These are phyloP conservation scores for Haliclona indistincta DNA, from an alignment of 37 sponge, comb jelly and placozoan genomes.

Conservation along the genomic window DNA sequence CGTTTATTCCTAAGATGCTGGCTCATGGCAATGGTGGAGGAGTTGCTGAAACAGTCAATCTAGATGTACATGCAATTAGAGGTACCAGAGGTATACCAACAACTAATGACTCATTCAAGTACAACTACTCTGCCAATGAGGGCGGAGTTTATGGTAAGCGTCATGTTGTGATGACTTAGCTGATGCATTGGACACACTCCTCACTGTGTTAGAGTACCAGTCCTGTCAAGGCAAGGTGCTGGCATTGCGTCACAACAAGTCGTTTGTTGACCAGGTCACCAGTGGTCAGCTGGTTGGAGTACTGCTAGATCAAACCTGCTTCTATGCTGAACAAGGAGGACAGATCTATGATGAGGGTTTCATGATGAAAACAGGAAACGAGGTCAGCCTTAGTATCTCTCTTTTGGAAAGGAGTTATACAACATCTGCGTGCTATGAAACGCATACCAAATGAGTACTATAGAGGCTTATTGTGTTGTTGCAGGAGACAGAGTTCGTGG, in stretches of 20 bases:
- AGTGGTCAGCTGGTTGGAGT: slow-evolving; percentile 80
- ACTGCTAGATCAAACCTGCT: slow-evolving; percentile 92
- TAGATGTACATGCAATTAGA: slow-evolving; percentile 94
- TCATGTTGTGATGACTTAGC: too few species aligned
- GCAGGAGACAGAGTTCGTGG: slow-evolving; percentile 85
- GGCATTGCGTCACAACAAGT: slow-evolving; percentile 71
- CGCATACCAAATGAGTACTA: too few species aligned
- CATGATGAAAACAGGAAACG: slow-evolving; percentile 74
- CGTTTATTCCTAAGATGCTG: slow-evolving; percentile 49
- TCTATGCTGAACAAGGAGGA: slow-evolving; percentile 98
- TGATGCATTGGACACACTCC: too few species aligned
- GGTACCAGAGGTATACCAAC: slow-evolving; percentile 66
- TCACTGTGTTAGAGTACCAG: slow-evolving; percentile 61
- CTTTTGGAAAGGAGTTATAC: too few species aligned
- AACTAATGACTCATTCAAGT: slow-evolving; percentile 89
- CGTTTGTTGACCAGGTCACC: slow-evolving; percentile 82
- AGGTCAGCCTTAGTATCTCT: too few species aligned
- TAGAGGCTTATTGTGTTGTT: too few species aligned
- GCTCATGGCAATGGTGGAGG: slow-evolving; percentile 77
- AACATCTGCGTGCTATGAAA: too few species aligned
- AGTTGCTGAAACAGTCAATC: slow-evolving; percentile 77
- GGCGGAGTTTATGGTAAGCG: slow-evolving; percentile 88
- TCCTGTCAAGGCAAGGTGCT: slow-evolving; percentile 69
- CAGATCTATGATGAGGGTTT: slow-evolving; percentile 95
- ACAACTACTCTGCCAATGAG: slow-evolving; percentile 77